phyloP scores from a whole-genome alignment of 2,888 invertebrate genomes.

The Ornithoptera alexandrae region DNA sequence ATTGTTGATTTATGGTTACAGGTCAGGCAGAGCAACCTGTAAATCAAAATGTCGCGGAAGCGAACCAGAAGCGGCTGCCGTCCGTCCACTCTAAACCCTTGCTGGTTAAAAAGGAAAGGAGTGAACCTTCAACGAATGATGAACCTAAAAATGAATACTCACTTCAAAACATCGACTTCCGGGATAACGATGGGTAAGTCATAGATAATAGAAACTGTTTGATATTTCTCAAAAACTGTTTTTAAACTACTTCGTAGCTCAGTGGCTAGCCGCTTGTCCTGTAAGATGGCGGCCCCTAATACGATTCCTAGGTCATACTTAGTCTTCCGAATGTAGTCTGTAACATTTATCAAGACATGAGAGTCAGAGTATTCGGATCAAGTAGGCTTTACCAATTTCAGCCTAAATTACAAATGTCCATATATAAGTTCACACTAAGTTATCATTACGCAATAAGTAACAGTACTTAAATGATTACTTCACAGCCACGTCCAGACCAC shows the following conservation, averaged over 20 bases:
- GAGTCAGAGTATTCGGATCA: no score
- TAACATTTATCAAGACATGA: no score
- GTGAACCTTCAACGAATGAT: background rate
- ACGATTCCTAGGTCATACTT: no score
- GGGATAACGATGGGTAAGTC: slow-evolving; percentile 9
- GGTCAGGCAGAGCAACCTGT: slow-evolving; percentile 41
- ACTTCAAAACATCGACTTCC: background rate
- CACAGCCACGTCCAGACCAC: slow-evolving; percentile 7
- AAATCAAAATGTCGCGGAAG: slow-evolving; percentile 34
- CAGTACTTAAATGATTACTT: background rate
- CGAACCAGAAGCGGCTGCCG: slow-evolving; percentile 44
- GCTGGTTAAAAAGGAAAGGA: slow-evolving; percentile 47
- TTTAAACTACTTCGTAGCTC: no score
- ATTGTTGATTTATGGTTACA: slow-evolving; percentile 30
- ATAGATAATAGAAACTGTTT: no score
- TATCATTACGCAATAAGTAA: background rate
- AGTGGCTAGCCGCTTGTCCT: no score
- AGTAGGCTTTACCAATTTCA: background rate
- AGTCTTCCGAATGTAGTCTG: no score
- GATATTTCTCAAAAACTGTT: no score
- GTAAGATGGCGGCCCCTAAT: no score
- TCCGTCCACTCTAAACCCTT: slow-evolving; percentile 59
- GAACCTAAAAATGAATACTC: background rate
- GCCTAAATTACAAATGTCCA: background rate
- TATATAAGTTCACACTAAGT: background rate